These are phyloP conservation scores for Noctua comes DNA, from an alignment of 2,888 invertebrate genomes.

Conservation along the genomic window DNA sequence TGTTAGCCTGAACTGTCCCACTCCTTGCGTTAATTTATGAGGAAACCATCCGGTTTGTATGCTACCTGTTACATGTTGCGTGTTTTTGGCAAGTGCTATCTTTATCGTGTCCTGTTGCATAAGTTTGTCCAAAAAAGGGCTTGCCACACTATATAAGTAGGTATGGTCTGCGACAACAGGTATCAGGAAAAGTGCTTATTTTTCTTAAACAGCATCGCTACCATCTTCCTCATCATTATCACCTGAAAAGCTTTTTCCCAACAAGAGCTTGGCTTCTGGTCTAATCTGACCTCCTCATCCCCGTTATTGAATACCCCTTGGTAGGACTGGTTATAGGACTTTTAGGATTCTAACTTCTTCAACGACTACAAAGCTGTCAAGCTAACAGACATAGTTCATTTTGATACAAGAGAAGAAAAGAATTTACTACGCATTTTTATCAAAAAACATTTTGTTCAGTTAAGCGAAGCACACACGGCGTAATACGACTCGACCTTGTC, in stretches of 20 bases:
- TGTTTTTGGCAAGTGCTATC: not conserved
- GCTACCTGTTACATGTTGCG: not conserved
- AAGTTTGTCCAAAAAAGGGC: too few species aligned
- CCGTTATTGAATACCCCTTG: not conserved
- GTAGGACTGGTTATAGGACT: not conserved
- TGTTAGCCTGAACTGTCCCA: not conserved
- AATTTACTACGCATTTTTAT: not conserved
- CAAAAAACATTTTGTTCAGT: not conserved
- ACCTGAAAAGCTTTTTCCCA: too few species aligned
- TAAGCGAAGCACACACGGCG: constrained; percentile 13
- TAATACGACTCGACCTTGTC: constrained; percentile 30
- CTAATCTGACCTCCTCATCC: not conserved
- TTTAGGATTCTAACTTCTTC: not conserved
- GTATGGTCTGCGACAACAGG: not conserved
- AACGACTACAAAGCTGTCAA: not conserved
- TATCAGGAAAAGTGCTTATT: not conserved
- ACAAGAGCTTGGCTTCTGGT: too few species aligned
- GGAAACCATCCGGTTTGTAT: not conserved
- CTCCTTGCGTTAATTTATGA: not conserved
- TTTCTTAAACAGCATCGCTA: not conserved
- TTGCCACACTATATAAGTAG: not conserved
- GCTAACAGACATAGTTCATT: not conserved
- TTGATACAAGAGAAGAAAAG: not conserved
- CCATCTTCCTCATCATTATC: not conserved
- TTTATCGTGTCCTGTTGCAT: too few species aligned